These are phyloP conservation scores for Scolopax rusticola DNA, from an alignment of 2,797 vertebrate species.

Conservation along the genomic window DNA sequence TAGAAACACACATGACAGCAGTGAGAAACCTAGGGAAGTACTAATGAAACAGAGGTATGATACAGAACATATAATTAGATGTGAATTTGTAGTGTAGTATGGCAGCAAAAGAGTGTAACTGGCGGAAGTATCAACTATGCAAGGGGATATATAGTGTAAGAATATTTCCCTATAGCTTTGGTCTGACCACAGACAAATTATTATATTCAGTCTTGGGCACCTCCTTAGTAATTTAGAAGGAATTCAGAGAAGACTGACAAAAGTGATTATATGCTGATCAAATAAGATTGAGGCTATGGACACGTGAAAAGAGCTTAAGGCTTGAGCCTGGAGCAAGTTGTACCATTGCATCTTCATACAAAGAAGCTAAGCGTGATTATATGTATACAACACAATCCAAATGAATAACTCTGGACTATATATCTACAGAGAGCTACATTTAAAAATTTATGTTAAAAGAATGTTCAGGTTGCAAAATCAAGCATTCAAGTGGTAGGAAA, in stretches of 20 bases:
- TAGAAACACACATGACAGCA: neutral
- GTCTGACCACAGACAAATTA: slow-evolving; percentile 55
- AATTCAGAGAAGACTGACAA: slow-evolving; percentile 56
- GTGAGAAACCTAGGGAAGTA: neutral
- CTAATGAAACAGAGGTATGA: slow-evolving; percentile 44
- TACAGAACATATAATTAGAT: slow-evolving; percentile 40
- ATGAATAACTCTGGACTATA: slow-evolving; percentile 28
- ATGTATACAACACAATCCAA: slow-evolving; percentile 43
- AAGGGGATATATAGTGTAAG: neutral
- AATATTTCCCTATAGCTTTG: slow-evolving; percentile 41
- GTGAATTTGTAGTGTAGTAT: slow-evolving; percentile 38
- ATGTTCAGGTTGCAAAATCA: slow-evolving; percentile 69
- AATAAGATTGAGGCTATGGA: slow-evolving; percentile 33
- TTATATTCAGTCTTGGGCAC: slow-evolving; percentile 27
- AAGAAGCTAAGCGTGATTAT: slow-evolving; percentile 54
- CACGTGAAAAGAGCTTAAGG: slow-evolving; percentile 42
- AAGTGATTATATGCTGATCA: slow-evolving; percentile 60
- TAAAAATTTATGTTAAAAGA: slow-evolving; percentile 41
- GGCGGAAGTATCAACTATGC: slow-evolving; percentile 44
- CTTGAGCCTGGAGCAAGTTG: slow-evolving; percentile 43
- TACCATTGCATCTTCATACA: slow-evolving; percentile 37
- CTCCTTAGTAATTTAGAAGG: slow-evolving; percentile 61
- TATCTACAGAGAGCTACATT: slow-evolving; percentile 45
- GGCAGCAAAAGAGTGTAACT: slow-evolving; percentile 36
- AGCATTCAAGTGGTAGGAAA: slow-evolving; percentile 58